Evolutionary conservation across 2,888 invertebrate genomes (phyloP).

Genomic region (Nowickia ferox): DNA sequence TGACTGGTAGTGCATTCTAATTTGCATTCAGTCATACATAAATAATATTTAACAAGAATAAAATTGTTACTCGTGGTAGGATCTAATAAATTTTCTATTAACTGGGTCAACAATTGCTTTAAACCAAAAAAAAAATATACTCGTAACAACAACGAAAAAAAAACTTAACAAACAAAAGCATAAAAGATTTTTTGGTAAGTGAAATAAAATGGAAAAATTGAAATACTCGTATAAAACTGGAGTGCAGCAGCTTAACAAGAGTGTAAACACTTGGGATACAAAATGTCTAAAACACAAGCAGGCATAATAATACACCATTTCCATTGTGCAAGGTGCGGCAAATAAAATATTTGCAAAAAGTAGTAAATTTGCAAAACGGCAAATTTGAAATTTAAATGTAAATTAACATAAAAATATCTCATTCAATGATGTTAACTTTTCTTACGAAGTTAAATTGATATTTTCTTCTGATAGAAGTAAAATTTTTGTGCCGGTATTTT

Average conservation of each 20-base stretch:
- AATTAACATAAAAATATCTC: too few relatives aligned
- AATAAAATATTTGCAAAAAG: not conserved
- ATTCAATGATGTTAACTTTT: too few relatives aligned
- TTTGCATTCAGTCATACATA: constrained; percentile 52
- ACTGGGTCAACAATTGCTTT: constrained; percentile 69
- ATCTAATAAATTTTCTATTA: constrained; percentile 71
- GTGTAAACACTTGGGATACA: constrained; percentile 49
- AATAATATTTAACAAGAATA: constrained; percentile 51
- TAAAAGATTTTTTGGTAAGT: constrained; percentile 17
- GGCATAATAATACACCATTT: constrained; percentile 11
- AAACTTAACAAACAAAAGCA: not conserved
- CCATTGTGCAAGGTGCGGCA: not conserved
- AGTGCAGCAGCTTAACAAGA: constrained; percentile 43
- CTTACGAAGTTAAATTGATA: too few relatives aligned
- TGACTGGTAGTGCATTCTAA: constrained; percentile 37
- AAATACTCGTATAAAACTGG: constrained; percentile 23
- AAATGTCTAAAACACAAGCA: not conserved
- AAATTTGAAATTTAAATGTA: not conserved
- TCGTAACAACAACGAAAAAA: not conserved
- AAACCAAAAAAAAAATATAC: constrained; percentile 34
- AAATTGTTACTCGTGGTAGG: constrained; percentile 55
- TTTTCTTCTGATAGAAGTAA: not conserved
- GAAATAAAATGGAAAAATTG: constrained; percentile 31
- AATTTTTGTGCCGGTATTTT: too few relatives aligned
- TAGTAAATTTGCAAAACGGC: not conserved